These are phyloP conservation scores for Tenodera sinensis DNA, from an alignment of 2,888 invertebrate genomes.

Conservation along the genomic window DNA sequence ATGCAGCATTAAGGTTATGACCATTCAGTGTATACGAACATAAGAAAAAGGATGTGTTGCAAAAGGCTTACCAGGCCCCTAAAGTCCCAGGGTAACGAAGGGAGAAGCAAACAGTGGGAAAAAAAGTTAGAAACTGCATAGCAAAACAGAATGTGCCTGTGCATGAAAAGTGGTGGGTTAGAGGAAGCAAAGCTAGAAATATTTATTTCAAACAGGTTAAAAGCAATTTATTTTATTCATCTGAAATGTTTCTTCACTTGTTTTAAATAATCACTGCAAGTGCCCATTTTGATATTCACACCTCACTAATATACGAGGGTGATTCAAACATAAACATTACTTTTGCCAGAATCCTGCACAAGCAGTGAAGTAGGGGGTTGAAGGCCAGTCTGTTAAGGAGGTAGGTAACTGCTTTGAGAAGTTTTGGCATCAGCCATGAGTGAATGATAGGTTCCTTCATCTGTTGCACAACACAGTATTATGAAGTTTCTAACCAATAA, in stretches of 20 bases:
- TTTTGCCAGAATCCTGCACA: no score
- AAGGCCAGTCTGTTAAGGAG: no score
- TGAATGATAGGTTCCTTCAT: no score
- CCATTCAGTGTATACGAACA: neutral
- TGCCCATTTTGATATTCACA: no score
- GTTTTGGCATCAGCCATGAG: no score
- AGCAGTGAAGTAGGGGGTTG: no score
- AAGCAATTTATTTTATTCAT: neutral
- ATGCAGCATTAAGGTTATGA: no score
- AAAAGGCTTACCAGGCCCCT: constrained; percentile 18
- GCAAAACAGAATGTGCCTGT: neutral
- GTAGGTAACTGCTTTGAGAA: no score
- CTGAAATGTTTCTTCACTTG: neutral
- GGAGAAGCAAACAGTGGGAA: neutral
- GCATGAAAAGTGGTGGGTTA: neutral
- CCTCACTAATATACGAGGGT: no score
- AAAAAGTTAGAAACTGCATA: constrained; percentile 8
- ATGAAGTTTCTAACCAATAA: no score
- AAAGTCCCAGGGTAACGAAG: neutral
- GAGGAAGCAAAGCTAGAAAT: neutral
- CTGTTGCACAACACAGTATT: no score
- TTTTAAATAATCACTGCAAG: neutral
- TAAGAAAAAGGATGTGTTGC: neutral
- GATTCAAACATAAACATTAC: no score
- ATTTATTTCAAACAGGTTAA: neutral